These are phyloP conservation scores for Lomographa bimaculata DNA, from an alignment of 2,888 invertebrate species.

Conservation along the genomic window DNA sequence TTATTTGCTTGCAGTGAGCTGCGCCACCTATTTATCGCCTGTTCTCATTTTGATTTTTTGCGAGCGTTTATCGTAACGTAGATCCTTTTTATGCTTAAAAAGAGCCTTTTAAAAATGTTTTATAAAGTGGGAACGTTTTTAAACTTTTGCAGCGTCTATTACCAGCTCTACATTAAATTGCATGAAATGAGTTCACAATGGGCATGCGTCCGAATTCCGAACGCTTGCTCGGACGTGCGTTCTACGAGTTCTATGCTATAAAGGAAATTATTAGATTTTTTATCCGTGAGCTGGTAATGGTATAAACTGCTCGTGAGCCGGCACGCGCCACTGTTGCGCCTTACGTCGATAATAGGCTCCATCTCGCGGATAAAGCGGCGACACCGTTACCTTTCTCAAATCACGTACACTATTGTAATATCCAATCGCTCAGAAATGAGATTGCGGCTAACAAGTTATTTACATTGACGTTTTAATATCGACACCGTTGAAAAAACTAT, in stretches of 20 bases:
- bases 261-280: constrained; percentile 44
- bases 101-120: constrained; percentile 13
- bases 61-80: constrained; percentile 40
- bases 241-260: constrained; percentile 46
- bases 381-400: constrained; percentile 83
- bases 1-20: constrained; percentile 35
- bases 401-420: constrained; percentile 84
- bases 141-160: constrained; percentile 10
- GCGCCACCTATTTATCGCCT: constrained; percentile 44
- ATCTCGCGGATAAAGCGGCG: constrained; percentile 79
- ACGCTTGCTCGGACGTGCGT: constrained; percentile 3
- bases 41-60: constrained; percentile 54
- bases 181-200: constrained; percentile 29
- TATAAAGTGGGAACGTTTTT: not conserved
- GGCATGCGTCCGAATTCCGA: constrained; percentile 15
- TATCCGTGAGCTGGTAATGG: constrained; percentile 52
- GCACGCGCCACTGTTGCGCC: constrained; percentile 61
- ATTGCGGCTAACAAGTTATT: constrained; percentile 84
- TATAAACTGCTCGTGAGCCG: constrained; percentile 48
- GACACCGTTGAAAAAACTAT: constrained; percentile 77
- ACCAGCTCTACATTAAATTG: constrained; percentile 20
- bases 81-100: constrained; percentile 12
- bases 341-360: constrained; percentile 64
- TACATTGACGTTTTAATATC: constrained; percentile 84
- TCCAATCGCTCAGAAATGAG: constrained; percentile 83